Percentiles rank a stretch among this genome's conserved stretches.
Conservation (phyloP, 2,888 invertebrate species). For the Drosophila phalerata region DNA sequence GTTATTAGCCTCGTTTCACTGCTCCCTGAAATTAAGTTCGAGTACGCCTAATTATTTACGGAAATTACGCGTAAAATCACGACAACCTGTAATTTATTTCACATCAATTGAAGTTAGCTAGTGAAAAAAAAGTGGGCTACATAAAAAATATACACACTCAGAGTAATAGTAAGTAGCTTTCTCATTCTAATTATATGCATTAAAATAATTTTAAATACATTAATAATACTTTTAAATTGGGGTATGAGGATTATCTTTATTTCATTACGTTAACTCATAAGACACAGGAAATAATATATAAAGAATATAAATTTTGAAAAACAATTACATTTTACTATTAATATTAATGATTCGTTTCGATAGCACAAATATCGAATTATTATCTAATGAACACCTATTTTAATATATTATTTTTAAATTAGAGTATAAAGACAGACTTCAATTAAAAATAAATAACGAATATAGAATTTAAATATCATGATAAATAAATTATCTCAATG, state of each 20-base stretch:
- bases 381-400: too few species aligned
- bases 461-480: neutral
- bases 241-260: neutral
- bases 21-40: slow-evolving; percentile 44
- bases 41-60: slow-evolving; percentile 69
- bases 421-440: too few species aligned
- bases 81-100: slow-evolving; percentile 74
- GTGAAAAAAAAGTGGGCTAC: neutral
- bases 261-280: neutral
- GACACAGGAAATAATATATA: neutral
- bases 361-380: too few species aligned
- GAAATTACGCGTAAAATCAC: slow-evolving; percentile 81
- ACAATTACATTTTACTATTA: too few species aligned
- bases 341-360: too few species aligned
- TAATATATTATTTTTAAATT: too few species aligned
- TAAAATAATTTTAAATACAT: neutral
- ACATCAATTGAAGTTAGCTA: slow-evolving; percentile 64
- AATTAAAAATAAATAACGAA: too few species aligned
- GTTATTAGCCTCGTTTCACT: slow-evolving; percentile 41
- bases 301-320: neutral
- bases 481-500: neutral
- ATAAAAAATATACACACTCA: neutral
- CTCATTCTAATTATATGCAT: neutral
- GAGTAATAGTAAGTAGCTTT: neutral
- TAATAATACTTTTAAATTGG: neutral